A percentile compares a stretch with the other conserved stretches of the same genome.
These are phyloP conservation scores for Apis laboriosa DNA, from an alignment of 1,140 invertebrate species.

Conservation along the genomic window DNA sequence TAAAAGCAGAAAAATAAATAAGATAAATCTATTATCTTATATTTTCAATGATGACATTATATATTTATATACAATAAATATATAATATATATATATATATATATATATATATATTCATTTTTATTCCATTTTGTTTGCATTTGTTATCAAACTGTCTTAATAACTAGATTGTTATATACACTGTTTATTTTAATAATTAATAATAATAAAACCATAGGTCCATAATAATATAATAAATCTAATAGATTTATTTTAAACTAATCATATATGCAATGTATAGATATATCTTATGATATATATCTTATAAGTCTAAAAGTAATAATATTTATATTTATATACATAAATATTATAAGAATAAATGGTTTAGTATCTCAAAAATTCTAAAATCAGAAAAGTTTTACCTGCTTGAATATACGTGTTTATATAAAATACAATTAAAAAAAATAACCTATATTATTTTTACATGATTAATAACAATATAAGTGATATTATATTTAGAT, in stretches of 20 bases:
- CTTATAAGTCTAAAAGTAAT: constrained; percentile 44
- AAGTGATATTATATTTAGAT: constrained; percentile 12
- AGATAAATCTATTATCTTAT: constrained; percentile 29
- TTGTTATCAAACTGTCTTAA: constrained; percentile 33
- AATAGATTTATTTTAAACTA: constrained; percentile 10
- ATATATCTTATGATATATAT: constrained; percentile 38
- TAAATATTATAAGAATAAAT: constrained; percentile 33
- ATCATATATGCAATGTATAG: constrained; percentile 22
- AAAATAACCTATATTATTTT: neutral
- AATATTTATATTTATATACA: constrained; percentile 57
- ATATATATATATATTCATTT: constrained; percentile 9
- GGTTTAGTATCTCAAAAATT: constrained; percentile 14
- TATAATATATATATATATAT: constrained; percentile 17
- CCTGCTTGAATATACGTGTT: constrained; percentile 41
- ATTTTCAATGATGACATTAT: constrained; percentile 10
- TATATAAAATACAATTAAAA: constrained; percentile 18
- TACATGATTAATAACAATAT: constrained; percentile 19
- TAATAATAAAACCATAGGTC: constrained; percentile 19
- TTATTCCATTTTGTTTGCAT: constrained; percentile 25
- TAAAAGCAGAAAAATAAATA: constrained; percentile 34
- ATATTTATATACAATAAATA: constrained; percentile 25
- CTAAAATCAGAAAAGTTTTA: constrained; percentile 12
- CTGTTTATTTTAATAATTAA: constrained; percentile 42
- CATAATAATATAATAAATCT: constrained; percentile 34
- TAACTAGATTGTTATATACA: constrained; percentile 62